These are phyloP conservation scores for Aleadryas rufinucha DNA, from an alignment of 2,113 vertebrate genomes.

Conservation along the genomic window DNA sequence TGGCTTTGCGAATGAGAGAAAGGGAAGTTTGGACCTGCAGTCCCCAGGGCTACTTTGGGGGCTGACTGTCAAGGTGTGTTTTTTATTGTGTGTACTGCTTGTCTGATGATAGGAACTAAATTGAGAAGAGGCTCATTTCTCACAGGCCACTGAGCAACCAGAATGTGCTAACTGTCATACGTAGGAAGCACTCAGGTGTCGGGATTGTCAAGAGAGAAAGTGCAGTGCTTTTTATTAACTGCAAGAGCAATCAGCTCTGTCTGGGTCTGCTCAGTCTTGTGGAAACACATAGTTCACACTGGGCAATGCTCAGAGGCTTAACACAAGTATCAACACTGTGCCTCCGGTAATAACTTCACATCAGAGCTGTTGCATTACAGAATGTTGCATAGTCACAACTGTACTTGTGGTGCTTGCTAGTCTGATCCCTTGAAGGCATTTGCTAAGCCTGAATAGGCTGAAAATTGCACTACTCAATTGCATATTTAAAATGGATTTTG, in stretches of 20 bases:
- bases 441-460: neutral
- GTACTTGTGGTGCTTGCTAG: neutral
- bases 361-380: constrained; percentile 24
- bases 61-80: constrained; percentile 52
- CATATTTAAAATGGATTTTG: neutral
- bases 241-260: constrained; percentile 65
- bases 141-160: constrained; percentile 62
- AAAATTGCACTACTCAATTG: neutral
- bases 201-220: constrained; percentile 64
- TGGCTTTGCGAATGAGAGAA: neutral
- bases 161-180: constrained; percentile 66
- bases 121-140: constrained; percentile 65
- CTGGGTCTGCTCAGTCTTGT: constrained; percentile 67
- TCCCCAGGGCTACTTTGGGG: constrained; percentile 35
- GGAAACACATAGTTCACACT: constrained; percentile 64
- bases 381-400: constrained; percentile 1
- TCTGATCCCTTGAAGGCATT: neutral
- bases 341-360: constrained; percentile 46
- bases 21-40: neutral
- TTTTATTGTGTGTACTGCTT: constrained; percentile 51
- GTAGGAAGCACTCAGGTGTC: constrained; percentile 62
- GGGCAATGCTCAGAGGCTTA: constrained; percentile 55
- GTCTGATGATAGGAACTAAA: constrained; percentile 66
- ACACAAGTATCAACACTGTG: constrained; percentile 54
- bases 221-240: constrained; percentile 62